These are phyloP conservation scores for Monomorium pharaonis DNA, from an alignment of 1,140 invertebrate genomes.

Conservation along the genomic window DNA sequence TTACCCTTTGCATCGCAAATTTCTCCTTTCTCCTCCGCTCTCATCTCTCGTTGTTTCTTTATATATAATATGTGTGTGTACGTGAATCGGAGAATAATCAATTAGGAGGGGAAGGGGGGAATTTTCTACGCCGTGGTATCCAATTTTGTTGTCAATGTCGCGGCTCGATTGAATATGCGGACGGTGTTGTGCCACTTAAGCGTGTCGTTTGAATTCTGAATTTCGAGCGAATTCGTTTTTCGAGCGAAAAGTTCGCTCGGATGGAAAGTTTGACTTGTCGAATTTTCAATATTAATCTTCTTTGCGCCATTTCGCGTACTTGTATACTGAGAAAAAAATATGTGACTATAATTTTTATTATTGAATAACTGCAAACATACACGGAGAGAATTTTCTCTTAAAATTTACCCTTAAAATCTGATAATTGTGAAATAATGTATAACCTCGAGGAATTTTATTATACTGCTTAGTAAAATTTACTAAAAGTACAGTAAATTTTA, in stretches of 20 bases:
- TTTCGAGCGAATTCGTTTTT: background rate
- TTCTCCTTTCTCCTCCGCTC: background rate
- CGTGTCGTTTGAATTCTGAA: background rate
- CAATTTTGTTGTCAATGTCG: background rate
- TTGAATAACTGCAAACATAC: too few relatives aligned
- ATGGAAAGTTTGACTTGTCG: background rate
- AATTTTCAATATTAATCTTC: background rate
- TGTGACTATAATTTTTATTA: too few relatives aligned
- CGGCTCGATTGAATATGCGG: slow-evolving; percentile 9
- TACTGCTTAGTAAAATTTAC: too few relatives aligned
- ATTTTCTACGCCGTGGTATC: background rate
- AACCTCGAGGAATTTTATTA: too few relatives aligned
- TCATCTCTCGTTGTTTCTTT: background rate
- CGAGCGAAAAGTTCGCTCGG: background rate
- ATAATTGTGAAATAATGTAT: too few relatives aligned
- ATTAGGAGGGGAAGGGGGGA: background rate
- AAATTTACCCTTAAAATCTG: too few relatives aligned
- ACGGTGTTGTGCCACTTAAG: background rate
- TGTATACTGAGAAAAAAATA: too few relatives aligned
- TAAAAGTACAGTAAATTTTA: too few relatives aligned
- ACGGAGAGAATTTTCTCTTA: too few relatives aligned
- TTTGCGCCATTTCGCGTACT: background rate
- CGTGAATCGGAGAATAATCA: slow-evolving; percentile 5
- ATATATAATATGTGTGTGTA: background rate
- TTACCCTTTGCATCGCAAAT: background rate